A percentile compares a stretch with the other conserved stretches of the same genome.
These are phyloP conservation scores for Amitus sp. DNA, from an alignment of 2,888 invertebrate genomes.

Conservation along the genomic window DNA sequence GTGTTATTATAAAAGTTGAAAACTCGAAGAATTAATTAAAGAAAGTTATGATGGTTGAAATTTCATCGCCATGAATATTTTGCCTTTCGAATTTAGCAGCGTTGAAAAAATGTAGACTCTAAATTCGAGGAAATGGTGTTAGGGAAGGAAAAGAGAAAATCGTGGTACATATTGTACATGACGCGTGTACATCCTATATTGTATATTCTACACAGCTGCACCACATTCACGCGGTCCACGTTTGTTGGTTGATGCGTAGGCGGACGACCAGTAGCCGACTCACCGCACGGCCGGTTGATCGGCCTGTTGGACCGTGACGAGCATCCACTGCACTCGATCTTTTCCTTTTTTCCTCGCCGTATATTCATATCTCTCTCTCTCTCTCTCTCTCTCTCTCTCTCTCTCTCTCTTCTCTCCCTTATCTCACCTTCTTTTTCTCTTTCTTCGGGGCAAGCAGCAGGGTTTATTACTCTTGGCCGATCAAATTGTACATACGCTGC, in stretches of 20 bases:
- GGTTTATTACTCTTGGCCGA: slow-evolving; percentile 54
- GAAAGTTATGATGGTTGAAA: too few relatives aligned
- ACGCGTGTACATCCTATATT: too few relatives aligned
- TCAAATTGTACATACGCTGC: slow-evolving; percentile 48
- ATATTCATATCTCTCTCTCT: slow-evolving; percentile 11
- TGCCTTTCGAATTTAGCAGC: too few relatives aligned
- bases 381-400: slow-evolving; percentile 12
- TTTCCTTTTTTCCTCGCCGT: slow-evolving; percentile 51
- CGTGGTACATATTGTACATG: too few relatives aligned
- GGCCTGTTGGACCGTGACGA: slow-evolving; percentile 63
- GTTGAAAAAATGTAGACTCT: too few relatives aligned
- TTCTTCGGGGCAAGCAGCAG: slow-evolving; percentile 27
- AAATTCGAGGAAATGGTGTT: too few relatives aligned
- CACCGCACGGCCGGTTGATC: slow-evolving; percentile 60
- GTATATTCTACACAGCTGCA: too few relatives aligned
- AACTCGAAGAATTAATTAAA: too few relatives aligned
- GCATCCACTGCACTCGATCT: slow-evolving; percentile 62
- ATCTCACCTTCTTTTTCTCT: slow-evolving; percentile 15
- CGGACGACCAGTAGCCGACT: slow-evolving; percentile 61
- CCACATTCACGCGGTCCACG: slow-evolving; percentile 20
- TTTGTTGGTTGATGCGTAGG: slow-evolving; percentile 54
- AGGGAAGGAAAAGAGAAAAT: too few relatives aligned
- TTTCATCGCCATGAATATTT: too few relatives aligned
- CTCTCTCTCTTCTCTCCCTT: slow-evolving; percentile 10
- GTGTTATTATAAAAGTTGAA: too few relatives aligned